Evolutionary conservation across 2,888 invertebrate genomes (phyloP).

Genomic region (Eristalis tenax): DNA sequence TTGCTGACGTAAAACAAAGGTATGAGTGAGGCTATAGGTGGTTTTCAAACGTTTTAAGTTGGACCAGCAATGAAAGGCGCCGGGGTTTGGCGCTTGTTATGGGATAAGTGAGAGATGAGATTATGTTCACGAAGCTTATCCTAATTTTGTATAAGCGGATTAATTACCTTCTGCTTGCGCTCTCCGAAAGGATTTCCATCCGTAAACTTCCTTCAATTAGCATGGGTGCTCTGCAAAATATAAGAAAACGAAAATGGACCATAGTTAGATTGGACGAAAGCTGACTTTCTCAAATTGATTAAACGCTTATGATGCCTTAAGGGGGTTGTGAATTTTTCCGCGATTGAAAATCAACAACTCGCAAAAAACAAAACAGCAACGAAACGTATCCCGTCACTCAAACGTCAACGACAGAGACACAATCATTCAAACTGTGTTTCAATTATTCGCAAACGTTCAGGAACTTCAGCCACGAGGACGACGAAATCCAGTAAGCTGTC

Average conservation of each 20-base stretch:
- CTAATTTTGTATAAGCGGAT: slow-evolving; percentile 38
- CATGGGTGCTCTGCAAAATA: slow-evolving; percentile 4
- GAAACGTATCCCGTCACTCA: neutral
- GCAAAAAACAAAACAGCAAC: neutral
- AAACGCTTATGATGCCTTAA: neutral
- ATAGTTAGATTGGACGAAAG: slow-evolving; percentile 10
- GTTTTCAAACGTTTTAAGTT: neutral
- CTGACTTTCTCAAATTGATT: slow-evolving; percentile 2
- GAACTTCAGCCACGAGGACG: neutral
- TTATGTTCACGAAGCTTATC: slow-evolving; percentile 33
- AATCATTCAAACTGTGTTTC: neutral
- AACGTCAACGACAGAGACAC: neutral
- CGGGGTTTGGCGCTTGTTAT: neutral
- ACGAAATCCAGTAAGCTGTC: neutral
- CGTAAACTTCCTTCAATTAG: neutral
- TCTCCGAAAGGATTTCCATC: slow-evolving; percentile 5
- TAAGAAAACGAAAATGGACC: neutral
- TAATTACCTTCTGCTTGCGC: slow-evolving; percentile 47
- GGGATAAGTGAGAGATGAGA: neutral
- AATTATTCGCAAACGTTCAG: neutral
- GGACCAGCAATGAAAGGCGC: too few relatives aligned
- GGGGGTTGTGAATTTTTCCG: neutral
- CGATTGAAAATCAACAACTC: neutral
- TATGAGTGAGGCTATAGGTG: slow-evolving; percentile 4
- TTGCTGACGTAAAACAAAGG: neutral